Evolutionary conservation across 2,113 vertebrate genomes (phyloP).

Genomic region (Tenebrosternarchus preto): DNA sequence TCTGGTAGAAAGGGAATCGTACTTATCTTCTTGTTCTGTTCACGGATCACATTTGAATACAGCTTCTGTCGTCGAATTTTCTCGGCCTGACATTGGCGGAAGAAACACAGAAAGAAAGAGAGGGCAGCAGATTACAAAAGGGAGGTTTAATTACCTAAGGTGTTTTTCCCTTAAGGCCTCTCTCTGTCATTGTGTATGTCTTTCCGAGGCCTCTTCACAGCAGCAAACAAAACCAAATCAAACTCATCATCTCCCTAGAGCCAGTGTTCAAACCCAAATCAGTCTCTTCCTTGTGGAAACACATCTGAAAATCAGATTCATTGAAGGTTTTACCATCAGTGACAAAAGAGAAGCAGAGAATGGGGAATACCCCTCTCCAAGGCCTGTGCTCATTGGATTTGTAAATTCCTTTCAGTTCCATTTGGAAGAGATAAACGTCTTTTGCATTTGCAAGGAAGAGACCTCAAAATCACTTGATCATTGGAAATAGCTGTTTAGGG

Average conservation of each 20-base stretch:
- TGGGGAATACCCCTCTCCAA: slow-evolving; percentile 27
- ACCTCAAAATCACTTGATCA: slow-evolving; percentile 43
- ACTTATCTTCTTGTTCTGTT: slow-evolving; percentile 80
- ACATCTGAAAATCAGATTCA: slow-evolving; percentile 36
- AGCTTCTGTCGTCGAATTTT: slow-evolving; percentile 83
- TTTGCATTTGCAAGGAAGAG: slow-evolving; percentile 48
- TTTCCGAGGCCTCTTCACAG: slow-evolving; percentile 57
- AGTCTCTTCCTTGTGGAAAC: slow-evolving; percentile 6
- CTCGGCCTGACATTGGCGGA: slow-evolving; percentile 75
- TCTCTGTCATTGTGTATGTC: slow-evolving; percentile 60
- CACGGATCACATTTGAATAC: slow-evolving; percentile 82
- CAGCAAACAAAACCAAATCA: slow-evolving; percentile 64
- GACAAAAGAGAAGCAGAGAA: slow-evolving; percentile 42
- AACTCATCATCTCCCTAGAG: slow-evolving; percentile 60
- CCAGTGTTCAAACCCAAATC: slow-evolving; percentile 67
- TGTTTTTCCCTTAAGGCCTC: slow-evolving; percentile 66
- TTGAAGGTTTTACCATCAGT: slow-evolving; percentile 34
- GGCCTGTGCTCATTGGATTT: slow-evolving; percentile 62
- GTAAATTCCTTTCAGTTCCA: slow-evolving; percentile 59
- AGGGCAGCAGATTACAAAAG: slow-evolving; percentile 67
- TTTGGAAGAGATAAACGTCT: slow-evolving; percentile 43
- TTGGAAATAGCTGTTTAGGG: slow-evolving; percentile 38
- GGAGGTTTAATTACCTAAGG: slow-evolving; percentile 71
- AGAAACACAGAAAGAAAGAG: slow-evolving; percentile 24
- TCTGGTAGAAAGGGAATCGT: slow-evolving; percentile 62